A percentile compares a stretch with the other conserved stretches of the same genome.
Evolutionary conservation across 2,888 invertebrate species (phyloP).

Genomic region (Noctua comes): DNA sequence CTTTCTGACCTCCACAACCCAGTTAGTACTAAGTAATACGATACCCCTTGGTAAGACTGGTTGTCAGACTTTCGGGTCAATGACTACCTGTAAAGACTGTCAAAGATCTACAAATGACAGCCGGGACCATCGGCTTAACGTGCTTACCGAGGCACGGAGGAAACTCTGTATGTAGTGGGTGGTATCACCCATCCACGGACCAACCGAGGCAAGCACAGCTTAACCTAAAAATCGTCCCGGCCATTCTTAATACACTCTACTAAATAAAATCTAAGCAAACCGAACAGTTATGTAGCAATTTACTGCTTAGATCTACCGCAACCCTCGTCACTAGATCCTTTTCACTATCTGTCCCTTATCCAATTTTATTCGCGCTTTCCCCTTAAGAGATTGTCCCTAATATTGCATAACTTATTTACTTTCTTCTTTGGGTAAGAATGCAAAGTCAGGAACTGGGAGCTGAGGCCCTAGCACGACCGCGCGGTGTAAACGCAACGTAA

Average conservation of each 20-base stretch:
- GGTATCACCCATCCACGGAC: too few relatives aligned
- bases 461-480: not conserved
- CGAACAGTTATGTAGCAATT: constrained; percentile 3
- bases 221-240: too few relatives aligned
- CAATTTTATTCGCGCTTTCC: constrained; percentile 37
- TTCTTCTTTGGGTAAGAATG: constrained; percentile 24
- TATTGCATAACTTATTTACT: constrained; percentile 47
- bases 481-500: not conserved
- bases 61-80: too few relatives aligned
- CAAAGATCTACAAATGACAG: too few relatives aligned
- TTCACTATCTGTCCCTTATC: constrained; percentile 16
- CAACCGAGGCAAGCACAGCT: too few relatives aligned
- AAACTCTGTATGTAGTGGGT: too few relatives aligned
- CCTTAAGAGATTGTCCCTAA: constrained; percentile 20
- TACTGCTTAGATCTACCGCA: constrained; percentile 27
- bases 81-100: too few relatives aligned
- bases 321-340: constrained; percentile 49
- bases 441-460: constrained; percentile 23
- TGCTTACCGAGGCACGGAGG: too few relatives aligned
- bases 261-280: constrained; percentile 8
- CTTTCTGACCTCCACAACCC: too few relatives aligned
- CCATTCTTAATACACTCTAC: not conserved
- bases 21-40: too few relatives aligned
- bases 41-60: too few relatives aligned
- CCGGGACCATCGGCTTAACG: too few relatives aligned